Evolutionary conservation across 1,140 invertebrate genomes (phyloP).

Genomic region (Drosophila ananassae): DNA sequence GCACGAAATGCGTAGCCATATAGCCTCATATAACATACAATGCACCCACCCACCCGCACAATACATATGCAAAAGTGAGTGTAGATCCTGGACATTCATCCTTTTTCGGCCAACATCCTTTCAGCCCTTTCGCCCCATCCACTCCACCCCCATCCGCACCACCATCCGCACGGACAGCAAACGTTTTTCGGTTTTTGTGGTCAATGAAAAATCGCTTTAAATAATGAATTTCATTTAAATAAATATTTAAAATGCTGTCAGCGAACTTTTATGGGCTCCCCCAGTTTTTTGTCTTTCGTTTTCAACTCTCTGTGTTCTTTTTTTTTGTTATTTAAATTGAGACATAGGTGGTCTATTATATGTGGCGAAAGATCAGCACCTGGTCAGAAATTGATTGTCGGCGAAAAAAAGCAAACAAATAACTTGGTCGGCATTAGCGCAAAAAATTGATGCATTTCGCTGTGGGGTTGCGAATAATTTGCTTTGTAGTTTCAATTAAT

Average conservation of each 20-base stretch:
- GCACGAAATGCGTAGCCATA: constrained; percentile 65
- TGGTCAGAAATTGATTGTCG: background rate
- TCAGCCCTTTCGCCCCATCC: constrained; percentile 7
- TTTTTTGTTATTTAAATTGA: background rate
- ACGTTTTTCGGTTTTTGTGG: constrained; percentile 78
- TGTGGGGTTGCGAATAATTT: background rate
- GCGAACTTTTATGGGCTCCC: constrained; percentile 58
- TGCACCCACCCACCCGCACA: constrained; percentile 6
- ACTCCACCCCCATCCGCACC: constrained; percentile 3
- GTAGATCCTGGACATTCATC: constrained; percentile 14
- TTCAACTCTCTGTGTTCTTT: background rate
- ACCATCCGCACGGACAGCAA: constrained; percentile 42
- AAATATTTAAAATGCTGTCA: constrained; percentile 80
- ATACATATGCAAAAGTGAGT: constrained; percentile 2
- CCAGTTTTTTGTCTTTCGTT: background rate
- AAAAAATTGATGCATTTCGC: background rate
- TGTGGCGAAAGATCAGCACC: constrained; percentile 3
- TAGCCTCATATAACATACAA: constrained; percentile 17
- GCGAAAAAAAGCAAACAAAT: background rate
- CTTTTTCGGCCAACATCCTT: constrained; percentile 24
- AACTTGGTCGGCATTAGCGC: background rate
- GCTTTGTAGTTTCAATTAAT: background rate
- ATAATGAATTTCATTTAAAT: constrained; percentile 78
- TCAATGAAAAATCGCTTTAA: constrained; percentile 80
- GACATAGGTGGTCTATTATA: background rate